Evolutionary conservation across 2,797 vertebrate species (phyloP).

Genomic region (Crenuchus spilurus): DNA sequence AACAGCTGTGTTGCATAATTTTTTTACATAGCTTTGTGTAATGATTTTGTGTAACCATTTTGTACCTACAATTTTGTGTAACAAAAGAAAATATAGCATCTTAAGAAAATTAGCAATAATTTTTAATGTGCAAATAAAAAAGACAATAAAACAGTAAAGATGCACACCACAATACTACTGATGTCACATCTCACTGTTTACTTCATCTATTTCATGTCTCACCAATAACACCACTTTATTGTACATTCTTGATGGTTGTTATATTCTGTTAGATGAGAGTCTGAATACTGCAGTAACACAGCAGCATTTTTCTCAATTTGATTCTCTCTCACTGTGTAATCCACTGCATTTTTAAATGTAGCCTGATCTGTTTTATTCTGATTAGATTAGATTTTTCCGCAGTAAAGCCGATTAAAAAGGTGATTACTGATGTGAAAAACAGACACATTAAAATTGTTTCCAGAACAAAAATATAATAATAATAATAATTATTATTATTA

Average conservation of each 20-base stretch:
- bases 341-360: slow-evolving; percentile 2
- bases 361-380: slow-evolving; percentile 1
- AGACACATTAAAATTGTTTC: neutral
- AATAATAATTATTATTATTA: neutral
- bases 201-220: neutral
- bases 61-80: too few species aligned
- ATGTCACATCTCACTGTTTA: neutral
- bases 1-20: too few species aligned
- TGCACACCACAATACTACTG: too few species aligned
- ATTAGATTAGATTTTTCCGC: slow-evolving; percentile 18
- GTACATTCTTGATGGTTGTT: neutral
- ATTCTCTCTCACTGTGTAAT: neutral
- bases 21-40: too few species aligned
- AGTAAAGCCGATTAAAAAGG: slow-evolving; percentile 17
- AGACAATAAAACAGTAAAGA: too few species aligned
- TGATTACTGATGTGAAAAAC: neutral
- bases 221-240: neutral
- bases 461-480: neutral
- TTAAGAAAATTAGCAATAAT: too few species aligned
- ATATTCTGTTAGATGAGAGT: neutral
- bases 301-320: neutral
- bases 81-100: too few species aligned
- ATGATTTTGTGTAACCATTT: too few species aligned
- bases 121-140: too few species aligned
- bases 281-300: neutral